phyloP scores from a whole-genome alignment of 1,140 invertebrate species.

The Platorchestia sp. region DNA sequence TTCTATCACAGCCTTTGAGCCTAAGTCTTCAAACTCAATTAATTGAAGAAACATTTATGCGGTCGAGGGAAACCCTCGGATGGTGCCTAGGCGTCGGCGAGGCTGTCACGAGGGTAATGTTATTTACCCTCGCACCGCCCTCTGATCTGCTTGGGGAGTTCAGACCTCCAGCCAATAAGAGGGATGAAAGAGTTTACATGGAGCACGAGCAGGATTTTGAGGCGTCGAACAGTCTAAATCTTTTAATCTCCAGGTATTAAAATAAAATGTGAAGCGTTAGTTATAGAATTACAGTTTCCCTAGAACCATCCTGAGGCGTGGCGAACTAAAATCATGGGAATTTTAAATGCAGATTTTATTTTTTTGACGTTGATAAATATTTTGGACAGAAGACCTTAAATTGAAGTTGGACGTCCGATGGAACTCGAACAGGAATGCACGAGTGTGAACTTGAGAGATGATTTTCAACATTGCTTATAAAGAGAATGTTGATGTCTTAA shows the following conservation, averaged over 20 bases:
- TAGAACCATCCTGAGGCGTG: no score
- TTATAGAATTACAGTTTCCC: no score
- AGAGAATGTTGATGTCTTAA: no score
- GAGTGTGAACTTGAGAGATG: no score
- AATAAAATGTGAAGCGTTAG: background rate
- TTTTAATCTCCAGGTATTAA: background rate
- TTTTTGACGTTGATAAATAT: no score
- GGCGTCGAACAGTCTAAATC: background rate
- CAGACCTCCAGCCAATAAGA: background rate
- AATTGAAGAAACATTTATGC: background rate
- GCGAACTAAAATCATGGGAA: no score
- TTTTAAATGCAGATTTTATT: no score
- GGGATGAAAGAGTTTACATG: background rate
- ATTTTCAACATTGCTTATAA: no score
- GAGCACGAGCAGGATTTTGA: background rate
- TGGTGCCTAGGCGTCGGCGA: background rate
- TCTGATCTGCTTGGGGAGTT: background rate
- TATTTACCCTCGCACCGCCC: background rate
- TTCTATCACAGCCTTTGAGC: no score
- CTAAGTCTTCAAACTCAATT: background rate
- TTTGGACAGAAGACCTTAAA: no score
- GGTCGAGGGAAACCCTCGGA: background rate
- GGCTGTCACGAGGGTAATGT: background rate
- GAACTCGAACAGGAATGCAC: no score
- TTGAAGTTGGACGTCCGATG: no score